Conservation (phyloP, 64 coral and sea anemone genomes). For the Porites australiensis region DNA sequence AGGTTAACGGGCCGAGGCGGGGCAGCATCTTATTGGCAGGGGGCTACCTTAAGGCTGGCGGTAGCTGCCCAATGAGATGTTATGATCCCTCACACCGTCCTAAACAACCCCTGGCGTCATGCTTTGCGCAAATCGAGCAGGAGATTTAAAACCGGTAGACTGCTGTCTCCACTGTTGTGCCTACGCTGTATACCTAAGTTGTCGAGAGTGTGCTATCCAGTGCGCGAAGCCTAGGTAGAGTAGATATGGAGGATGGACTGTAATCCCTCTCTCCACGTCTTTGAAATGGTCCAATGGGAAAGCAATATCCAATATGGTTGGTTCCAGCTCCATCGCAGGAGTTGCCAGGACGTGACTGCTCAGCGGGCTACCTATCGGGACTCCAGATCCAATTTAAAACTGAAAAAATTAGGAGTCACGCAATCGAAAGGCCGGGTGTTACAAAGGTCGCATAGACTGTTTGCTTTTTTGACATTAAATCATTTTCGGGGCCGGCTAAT, state of each 20-base stretch:
- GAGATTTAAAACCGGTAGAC: conserved; percentile 70
- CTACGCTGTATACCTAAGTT: background rate
- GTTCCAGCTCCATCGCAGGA: too few species aligned
- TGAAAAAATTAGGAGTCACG: too few species aligned
- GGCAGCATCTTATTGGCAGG: conserved; percentile 49
- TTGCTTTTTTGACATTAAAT: too few species aligned
- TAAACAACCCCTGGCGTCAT: conserved; percentile 17
- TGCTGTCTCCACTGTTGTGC: conserved; percentile 46
- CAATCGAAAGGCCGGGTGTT: too few species aligned
- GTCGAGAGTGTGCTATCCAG: conserved; percentile 52
- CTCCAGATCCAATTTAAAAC: too few species aligned
- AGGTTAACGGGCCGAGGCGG: conserved; percentile 27
- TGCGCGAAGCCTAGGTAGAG: background rate
- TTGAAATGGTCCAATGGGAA: background rate
- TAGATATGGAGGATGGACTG: background rate
- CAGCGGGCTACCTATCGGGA: too few species aligned
- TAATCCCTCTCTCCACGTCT: background rate
- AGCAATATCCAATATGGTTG: too few species aligned
- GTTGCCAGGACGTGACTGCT: too few species aligned
- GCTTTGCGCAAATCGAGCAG: conserved; percentile 48
- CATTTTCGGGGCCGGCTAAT: too few species aligned
- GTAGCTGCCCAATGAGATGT: conserved; percentile 50
- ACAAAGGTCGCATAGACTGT: too few species aligned
- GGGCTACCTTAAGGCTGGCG: conserved; percentile 47
- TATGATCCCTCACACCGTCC: conserved; percentile 26